A percentile compares a stretch with the other conserved stretches of the same genome.
Evolutionary conservation across 2,113 vertebrate genomes (phyloP).

Genomic region (Microtus montanus): DNA sequence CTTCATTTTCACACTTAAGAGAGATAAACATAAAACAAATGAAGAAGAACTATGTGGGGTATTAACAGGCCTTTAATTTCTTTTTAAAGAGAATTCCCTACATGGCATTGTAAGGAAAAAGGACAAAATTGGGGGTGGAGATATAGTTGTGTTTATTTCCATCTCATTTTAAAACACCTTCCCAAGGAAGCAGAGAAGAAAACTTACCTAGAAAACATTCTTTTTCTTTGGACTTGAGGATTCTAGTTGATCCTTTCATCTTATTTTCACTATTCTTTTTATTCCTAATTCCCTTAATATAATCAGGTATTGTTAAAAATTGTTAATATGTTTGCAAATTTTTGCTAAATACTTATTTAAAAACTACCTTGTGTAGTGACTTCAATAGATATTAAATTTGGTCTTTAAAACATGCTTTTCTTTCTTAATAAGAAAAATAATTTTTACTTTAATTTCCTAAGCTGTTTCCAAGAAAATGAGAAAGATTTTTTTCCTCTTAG

Average conservation of each 20-base stretch:
- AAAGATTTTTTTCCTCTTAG: not conserved
- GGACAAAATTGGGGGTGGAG: not conserved
- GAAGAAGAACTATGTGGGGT: not conserved
- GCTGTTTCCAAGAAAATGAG: conserved; percentile 3
- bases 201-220: not conserved
- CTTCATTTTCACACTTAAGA: not conserved
- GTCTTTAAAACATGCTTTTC: not conserved
- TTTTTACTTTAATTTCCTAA: conserved; percentile 35
- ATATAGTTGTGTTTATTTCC: not conserved
- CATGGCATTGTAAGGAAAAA: not conserved
- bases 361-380: not conserved
- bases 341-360: not conserved
- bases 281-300: not conserved
- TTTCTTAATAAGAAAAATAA: conserved; percentile 15
- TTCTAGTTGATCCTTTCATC: not conserved
- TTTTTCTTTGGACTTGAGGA: not conserved
- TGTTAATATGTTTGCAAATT: not conserved
- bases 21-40: not conserved
- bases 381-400: not conserved
- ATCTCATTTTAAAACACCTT: not conserved
- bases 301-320: not conserved
- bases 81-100: not conserved
- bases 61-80: not conserved
- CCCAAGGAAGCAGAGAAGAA: not conserved
- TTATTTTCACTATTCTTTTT: not conserved